Percentiles rank a stretch among this genome's conserved stretches.
These are phyloP conservation scores for Plagodis dolabraria DNA, from an alignment of 2,888 invertebrate genomes.

Conservation along the genomic window DNA sequence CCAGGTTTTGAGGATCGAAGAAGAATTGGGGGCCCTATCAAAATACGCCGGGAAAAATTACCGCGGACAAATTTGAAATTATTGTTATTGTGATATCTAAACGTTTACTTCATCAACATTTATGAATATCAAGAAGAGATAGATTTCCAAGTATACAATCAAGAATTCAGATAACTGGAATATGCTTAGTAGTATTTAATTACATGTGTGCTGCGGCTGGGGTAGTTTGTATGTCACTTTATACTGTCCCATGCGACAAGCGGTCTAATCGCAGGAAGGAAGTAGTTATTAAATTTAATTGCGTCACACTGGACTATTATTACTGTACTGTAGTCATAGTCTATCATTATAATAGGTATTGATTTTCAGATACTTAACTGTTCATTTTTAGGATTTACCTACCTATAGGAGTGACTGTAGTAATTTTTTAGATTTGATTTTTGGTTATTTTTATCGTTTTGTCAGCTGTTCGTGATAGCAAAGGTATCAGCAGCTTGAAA, in stretches of 20 bases:
- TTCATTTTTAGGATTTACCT: not conserved
- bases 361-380: slow-evolving; percentile 2
- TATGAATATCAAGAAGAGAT: no score
- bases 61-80: slow-evolving; percentile 83
- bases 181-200: not conserved
- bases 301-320: slow-evolving; percentile 59
- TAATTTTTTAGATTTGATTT: no score
- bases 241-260: slow-evolving; percentile 40
- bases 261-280: slow-evolving; percentile 66
- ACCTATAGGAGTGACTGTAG: no score
- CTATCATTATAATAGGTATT: slow-evolving; percentile 13
- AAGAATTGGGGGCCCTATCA: slow-evolving; percentile 95
- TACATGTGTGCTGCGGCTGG: no score
- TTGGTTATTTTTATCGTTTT: no score
- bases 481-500: no score
- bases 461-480: no score
- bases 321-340: slow-evolving; percentile 42
- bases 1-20: slow-evolving; percentile 98
- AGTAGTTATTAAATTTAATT: slow-evolving; percentile 52
- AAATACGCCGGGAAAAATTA: slow-evolving; percentile 98
- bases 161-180: not conserved
- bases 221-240: not conserved
- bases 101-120: no score
- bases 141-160: no score
- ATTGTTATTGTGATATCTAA: not conserved